Conservation (phyloP, 1,140 invertebrate genomes). For the Muscidifurax raptorellus region DNA sequence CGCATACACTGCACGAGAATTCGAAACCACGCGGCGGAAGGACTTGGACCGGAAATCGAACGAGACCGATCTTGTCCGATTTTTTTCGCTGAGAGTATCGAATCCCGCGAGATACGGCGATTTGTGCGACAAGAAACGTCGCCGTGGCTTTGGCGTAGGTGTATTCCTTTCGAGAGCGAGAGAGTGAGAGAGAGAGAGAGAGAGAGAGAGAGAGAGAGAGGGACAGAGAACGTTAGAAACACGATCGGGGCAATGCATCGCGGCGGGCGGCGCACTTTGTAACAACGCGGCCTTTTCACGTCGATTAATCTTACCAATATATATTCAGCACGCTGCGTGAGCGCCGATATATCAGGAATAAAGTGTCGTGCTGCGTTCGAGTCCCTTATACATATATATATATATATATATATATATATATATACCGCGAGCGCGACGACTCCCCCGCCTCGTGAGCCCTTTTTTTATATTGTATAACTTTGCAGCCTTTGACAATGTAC, state of each 20-base stretch:
- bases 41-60: too few relatives aligned
- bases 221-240: slow-evolving; percentile 39
- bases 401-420: too few relatives aligned
- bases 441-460: background rate
- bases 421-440: slow-evolving; percentile 33
- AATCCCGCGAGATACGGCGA: slow-evolving; percentile 22
- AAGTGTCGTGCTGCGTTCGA: slow-evolving; percentile 70
- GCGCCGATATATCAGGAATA: slow-evolving; percentile 70
- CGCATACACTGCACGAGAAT: too few relatives aligned
- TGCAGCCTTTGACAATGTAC: slow-evolving; percentile 4
- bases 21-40: too few relatives aligned
- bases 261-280: slow-evolving; percentile 76
- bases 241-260: slow-evolving; percentile 68
- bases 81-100: background rate
- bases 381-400: too few relatives aligned
- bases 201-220: slow-evolving; percentile 9
- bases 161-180: background rate
- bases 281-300: slow-evolving; percentile 71
- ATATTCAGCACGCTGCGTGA: slow-evolving; percentile 65
- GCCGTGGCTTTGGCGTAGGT: slow-evolving; percentile 43
- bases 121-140: slow-evolving; percentile 38
- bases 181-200: background rate
- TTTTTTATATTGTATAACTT: background rate
- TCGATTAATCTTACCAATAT: slow-evolving; percentile 76
- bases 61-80: too few relatives aligned